Base-by-base conservation (phyloP, 2,797 vertebrate species). In the Danio jaintianensis region DNA sequence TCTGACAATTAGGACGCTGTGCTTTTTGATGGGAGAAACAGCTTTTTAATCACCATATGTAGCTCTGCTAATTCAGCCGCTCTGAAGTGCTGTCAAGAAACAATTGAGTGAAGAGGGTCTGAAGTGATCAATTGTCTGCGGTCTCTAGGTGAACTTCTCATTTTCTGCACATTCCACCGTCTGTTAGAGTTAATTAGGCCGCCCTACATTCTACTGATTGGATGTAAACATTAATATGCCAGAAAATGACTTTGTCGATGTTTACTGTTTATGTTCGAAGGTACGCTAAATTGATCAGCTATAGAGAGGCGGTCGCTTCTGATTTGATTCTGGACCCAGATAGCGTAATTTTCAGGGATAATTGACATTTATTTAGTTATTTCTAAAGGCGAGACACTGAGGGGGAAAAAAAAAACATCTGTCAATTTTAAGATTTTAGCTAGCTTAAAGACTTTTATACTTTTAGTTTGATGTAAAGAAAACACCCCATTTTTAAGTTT, bases 181-280 rank as follows among this genome's bases (percentile, higher is more conserved):
- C 91, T 93, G 92, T 93, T 92, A 92, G 89, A 90, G 88, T 92
- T 93, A 93, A 94, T 94, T 93, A 93, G 86, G 82, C 88, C 29
- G 79, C 85, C 85, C 90, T 87, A 89, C 89, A 92, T 90, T 90
- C 86, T 78, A 88, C 90, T 93, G 92, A 93, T 93, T 92, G 90
- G 90, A 92, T 93, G 91, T 92, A 92, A 93, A 93, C 91, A 93
- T 93, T 93, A 94, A 93, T 94, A 93, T 91, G 91, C 85, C 89
- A 89, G 90, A 93, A 94, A 94, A 93, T 91, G 87, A 92, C 88
- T 93, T 86, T 4, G 87, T 91, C 86, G 83, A 91, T 92, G 91
- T 91, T 93, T 91, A 89, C 90, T 29, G 83, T 88, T 71, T 69
- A 78, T 87, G 87, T 92, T 91, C 82, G 38, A 58, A 84, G 87